Evolutionary conservation across 2,113 vertebrate species (phyloP), one percentile per base, ranked within the genome.

Genomic region (Hippocampus zosterae): DNA sequence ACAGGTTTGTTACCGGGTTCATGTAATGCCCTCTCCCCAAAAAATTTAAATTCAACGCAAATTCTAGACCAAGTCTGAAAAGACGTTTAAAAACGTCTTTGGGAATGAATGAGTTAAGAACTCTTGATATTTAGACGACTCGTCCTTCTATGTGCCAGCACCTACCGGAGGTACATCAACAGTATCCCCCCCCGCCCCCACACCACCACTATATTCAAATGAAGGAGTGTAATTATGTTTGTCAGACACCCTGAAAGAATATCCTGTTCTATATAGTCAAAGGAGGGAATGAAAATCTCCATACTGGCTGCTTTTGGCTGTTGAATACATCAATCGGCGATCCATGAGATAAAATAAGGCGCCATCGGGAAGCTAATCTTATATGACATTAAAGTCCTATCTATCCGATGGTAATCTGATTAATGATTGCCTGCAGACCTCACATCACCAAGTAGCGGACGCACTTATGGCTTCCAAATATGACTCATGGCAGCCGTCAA

Each of bases 291-390:
- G 53, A 27, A 57, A 41, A 65, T 44, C 37, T 48, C 33, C 33
- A 8, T 62, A n/a, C n/a, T 3, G 27, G 44, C 55, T 7, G 15
- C 62, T 71, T 41, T 50, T n/a, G 0, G 56, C 48, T 8, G 41
- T 57, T 69, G 76, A 87, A 75, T 81, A 10, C 18, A 81, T 76
- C 72, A 42, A 48, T 23, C 12, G 42, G 74, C 52, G 40, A 68
- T 76, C 60, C 50, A 40, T 55, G 74, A 71, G 74, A 81, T 21
- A 68, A 73, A 69, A 83, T 85, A 75, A 86, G 65, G 65, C 68
- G 76, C 79, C 64, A 84, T 81, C 67, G 76, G 59, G 77, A 71
- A 67, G 77, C 65, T 87, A 77, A 89, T 85, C 84, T 83, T 66
- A 73, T 72, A 68, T 79, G 48, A 75, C 82, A 53, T 85, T 79